These are phyloP conservation scores for Cliona cf. orientalis DNA, from an alignment of 37 sponge, comb jelly and placozoan genomes.

Conservation along the genomic window DNA sequence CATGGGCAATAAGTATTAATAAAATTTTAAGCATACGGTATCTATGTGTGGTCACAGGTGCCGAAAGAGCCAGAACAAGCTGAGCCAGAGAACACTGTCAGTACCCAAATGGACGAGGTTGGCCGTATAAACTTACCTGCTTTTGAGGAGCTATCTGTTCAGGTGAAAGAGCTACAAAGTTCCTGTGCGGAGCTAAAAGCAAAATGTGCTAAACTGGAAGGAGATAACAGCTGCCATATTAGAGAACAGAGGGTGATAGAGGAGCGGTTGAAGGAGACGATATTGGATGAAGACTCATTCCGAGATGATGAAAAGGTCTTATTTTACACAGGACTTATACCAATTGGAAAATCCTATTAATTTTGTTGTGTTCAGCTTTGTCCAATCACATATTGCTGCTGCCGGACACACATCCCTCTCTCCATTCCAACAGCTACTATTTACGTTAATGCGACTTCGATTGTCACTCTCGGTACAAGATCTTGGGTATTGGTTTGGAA, in stretches of 20 bases:
- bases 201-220: background rate
- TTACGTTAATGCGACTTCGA: constrained; percentile 38
- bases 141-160: background rate
- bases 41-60: no score
- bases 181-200: background rate
- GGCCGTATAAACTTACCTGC: no score
- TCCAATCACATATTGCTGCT: background rate
- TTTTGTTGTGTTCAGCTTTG: constrained; percentile 5
- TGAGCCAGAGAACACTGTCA: no score
- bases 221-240: no score
- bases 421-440: constrained; percentile 35
- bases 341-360: constrained; percentile 12
- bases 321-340: constrained; percentile 54
- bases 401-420: background rate
- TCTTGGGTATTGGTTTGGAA: constrained; percentile 50
- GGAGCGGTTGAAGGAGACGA: background rate
- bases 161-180: background rate
- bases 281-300: background rate
- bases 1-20: no score
- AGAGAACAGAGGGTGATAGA: background rate
- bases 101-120: no score
- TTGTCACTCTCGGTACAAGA: constrained; percentile 8
- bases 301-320: constrained; percentile 12
- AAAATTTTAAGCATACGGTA: no score
- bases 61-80: no score